Percentiles rank a stretch among this genome's conserved stretches.
phyloP scores from a whole-genome alignment of 2,797 vertebrate species.

The Sebastes matsubarae region DNA sequence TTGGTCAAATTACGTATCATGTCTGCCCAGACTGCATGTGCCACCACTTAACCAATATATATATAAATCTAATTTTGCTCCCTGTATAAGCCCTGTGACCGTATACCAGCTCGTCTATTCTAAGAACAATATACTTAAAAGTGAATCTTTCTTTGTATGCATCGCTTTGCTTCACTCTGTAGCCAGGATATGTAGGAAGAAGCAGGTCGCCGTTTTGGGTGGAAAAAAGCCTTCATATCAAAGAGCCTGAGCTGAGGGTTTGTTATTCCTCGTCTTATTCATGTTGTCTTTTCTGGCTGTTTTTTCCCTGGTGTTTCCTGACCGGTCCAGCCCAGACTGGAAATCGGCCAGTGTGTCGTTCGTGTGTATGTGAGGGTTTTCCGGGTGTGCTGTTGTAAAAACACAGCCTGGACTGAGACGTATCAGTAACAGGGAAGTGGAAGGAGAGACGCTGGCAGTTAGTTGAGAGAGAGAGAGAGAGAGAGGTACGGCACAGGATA shows the following conservation, averaged over 20 bases:
- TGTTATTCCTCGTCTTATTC: conserved; percentile 68
- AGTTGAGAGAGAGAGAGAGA: conserved; percentile 15
- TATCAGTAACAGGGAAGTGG: conserved; percentile 70
- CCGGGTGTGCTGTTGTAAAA: conserved; percentile 45
- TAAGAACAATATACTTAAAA: conserved; percentile 23
- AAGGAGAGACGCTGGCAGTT: conserved; percentile 45
- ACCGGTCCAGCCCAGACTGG: conserved; percentile 46
- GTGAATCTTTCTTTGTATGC: not conserved
- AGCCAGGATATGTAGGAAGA: conserved; percentile 31
- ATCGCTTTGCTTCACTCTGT: conserved; percentile 2
- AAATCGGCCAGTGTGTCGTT: conserved; percentile 36
- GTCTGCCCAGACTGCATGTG: conserved; percentile 56
- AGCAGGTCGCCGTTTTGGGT: conserved; percentile 14
- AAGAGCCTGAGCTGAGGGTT: conserved; percentile 39
- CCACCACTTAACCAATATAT: conserved; percentile 59
- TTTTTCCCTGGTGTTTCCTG: conserved; percentile 72
- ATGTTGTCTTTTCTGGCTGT: conserved; percentile 64
- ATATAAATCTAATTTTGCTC: conserved; percentile 51
- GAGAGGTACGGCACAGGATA: conserved; percentile 31
- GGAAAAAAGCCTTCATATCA: conserved; percentile 55
- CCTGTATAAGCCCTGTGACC: conserved; percentile 13
- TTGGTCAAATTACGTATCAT: conserved; percentile 53
- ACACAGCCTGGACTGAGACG: conserved; percentile 38
- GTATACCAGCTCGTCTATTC: conserved; percentile 1
- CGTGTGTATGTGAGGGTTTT: conserved; percentile 35